phyloP scores from a whole-genome alignment of 2,888 invertebrate genomes.

The Apocheima hispidaria region DNA sequence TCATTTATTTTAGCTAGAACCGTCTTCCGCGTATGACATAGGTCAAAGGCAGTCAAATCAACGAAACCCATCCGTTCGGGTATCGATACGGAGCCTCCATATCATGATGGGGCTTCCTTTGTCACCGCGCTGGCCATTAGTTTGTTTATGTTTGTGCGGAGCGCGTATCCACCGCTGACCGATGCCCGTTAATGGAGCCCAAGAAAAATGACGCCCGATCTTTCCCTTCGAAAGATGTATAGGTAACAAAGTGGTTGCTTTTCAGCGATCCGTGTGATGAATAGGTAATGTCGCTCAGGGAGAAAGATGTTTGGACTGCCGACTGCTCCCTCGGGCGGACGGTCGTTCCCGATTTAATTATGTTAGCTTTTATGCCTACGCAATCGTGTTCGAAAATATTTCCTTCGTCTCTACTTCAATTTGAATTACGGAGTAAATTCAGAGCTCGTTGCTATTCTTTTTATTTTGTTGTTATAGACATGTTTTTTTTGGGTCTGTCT shows the following conservation, averaged over 20 bases:
- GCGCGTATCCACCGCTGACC: conserved; percentile 68
- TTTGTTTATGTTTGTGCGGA: conserved; percentile 72
- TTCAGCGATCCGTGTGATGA: conserved; percentile 69
- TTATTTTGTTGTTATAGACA: conserved; percentile 35
- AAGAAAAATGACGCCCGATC: conserved; percentile 74
- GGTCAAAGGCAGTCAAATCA: conserved; percentile 39
- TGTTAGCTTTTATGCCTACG: conserved; percentile 58
- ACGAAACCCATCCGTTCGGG: conserved; percentile 40
- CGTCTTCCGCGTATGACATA: not conserved
- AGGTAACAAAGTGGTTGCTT: conserved; percentile 68
- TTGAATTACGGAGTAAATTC: conserved; percentile 38
- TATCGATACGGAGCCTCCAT: conserved; percentile 66
- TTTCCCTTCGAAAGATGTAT: conserved; percentile 57
- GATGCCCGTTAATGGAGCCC: conserved; percentile 69
- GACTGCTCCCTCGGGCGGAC: conserved; percentile 52
- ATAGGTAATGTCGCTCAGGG: conserved; percentile 68
- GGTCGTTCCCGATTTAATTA: conserved; percentile 59
- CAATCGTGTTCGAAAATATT: conserved; percentile 49
- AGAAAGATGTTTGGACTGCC: conserved; percentile 56
- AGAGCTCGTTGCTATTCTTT: conserved; percentile 41
- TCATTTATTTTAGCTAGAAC: not conserved
- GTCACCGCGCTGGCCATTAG: conserved; percentile 72
- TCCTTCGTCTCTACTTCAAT: conserved; percentile 44
- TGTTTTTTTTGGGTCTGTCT: conserved; percentile 27
- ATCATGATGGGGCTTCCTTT: conserved; percentile 70